Conservation (phyloP, 2,888 invertebrate species). For the Acrobasis consociella region DNA sequence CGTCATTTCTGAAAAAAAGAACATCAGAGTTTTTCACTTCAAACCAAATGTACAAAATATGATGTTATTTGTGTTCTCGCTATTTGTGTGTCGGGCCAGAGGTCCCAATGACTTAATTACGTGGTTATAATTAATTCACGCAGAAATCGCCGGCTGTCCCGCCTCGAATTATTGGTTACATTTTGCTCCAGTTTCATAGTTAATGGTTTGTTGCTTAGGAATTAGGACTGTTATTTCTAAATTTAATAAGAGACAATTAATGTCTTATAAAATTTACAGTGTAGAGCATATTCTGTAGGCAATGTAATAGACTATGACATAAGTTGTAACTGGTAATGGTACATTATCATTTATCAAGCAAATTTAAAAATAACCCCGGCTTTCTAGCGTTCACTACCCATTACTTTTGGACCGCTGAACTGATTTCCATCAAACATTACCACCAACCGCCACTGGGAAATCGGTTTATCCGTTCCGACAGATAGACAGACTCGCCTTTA, state of each 20-base stretch:
- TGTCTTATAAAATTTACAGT: background rate
- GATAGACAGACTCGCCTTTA: too few species aligned
- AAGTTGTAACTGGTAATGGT: too few species aligned
- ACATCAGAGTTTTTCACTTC: too few species aligned
- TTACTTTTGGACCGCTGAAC: too few species aligned
- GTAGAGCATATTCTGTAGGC: background rate
- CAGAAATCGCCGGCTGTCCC: constrained; percentile 15
- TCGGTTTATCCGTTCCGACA: too few species aligned
- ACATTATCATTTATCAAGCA: too few species aligned
- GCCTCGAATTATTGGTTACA: constrained; percentile 9
- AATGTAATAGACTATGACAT: background rate
- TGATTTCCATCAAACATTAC: too few species aligned
- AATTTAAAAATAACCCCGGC: too few species aligned
- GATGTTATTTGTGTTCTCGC: background rate
- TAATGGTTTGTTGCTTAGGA: constrained; percentile 4
- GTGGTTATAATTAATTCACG: constrained; percentile 10
- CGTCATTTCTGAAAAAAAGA: too few species aligned
- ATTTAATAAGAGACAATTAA: constrained; percentile 2
- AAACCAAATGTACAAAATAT: too few species aligned
- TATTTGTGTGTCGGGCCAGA: background rate
- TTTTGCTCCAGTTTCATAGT: constrained; percentile 15
- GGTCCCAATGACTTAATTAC: constrained; percentile 20
- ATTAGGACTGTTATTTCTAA: background rate
- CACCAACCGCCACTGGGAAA: too few species aligned
- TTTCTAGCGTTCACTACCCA: too few species aligned